Conservation (phyloP, 2,113 vertebrate genomes). For the Anseranas semipalmata region DNA sequence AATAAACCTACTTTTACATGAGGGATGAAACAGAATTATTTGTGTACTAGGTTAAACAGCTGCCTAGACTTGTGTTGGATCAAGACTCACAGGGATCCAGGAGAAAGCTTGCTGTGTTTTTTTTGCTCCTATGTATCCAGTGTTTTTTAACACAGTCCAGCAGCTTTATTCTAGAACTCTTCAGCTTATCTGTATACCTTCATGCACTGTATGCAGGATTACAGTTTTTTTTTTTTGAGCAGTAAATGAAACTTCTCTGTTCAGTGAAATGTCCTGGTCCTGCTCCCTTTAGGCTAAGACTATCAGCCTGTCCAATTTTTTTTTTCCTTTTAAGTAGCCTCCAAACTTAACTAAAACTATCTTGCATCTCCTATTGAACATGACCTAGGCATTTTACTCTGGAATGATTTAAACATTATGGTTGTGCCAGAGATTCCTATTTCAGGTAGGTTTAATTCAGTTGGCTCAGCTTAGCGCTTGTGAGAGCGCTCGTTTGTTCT, state of each 20-base stretch:
- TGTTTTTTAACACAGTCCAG: background rate
- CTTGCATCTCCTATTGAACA: rapidly evolving
- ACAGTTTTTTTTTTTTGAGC: background rate
- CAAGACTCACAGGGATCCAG: background rate
- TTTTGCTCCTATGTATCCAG: background rate
- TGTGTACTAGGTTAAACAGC: background rate
- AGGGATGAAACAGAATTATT: background rate
- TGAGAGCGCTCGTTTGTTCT: background rate
- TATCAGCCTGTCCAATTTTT: background rate
- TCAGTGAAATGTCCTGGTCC: background rate
- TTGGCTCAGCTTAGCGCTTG: background rate
- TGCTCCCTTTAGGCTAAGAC: background rate
- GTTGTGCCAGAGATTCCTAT: background rate
- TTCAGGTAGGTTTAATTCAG: background rate
- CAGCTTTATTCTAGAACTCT: background rate
- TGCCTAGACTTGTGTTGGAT: background rate
- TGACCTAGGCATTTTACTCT: background rate
- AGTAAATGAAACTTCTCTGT: background rate
- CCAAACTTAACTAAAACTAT: background rate
- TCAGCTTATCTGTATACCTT: background rate
- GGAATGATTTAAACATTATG: background rate
- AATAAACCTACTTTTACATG: rapidly evolving
- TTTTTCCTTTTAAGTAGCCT: background rate
- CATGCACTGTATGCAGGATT: background rate
- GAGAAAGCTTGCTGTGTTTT: background rate